Base-by-base conservation (phyloP, 1,140 invertebrate genomes). In the Drosophila sechellia region DNA sequence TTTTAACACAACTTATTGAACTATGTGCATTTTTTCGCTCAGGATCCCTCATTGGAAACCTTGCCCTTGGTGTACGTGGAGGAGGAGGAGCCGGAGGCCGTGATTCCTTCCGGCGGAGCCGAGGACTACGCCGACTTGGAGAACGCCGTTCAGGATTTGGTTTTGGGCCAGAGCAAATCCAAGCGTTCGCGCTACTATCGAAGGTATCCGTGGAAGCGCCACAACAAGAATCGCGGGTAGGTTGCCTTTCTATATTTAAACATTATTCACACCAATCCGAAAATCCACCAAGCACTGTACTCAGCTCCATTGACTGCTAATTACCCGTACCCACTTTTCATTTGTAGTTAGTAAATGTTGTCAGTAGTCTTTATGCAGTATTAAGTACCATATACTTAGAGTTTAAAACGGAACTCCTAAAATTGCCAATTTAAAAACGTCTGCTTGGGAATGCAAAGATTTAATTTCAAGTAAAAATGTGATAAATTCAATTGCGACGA, bases 131-230 rank as follows among this genome's bases (percentile, higher is more conserved):
- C 60, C 12, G 84, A 89, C n/a, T 13, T 84, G 20, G 77, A 89
- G 2, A 77, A 68, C 27, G 54, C 52, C 13, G 31, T 76, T 1
- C 76, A 79, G 22, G 70, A 48, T 35, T 43, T 71, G 17, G 64
- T 71, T 0, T 27, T 80, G 10, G 76, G 79, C 4, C 69, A 70
- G 42, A 52, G 54, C 27, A 90, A 83, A 27, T 58, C 77, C 0
- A 95, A 94, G 64, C 91, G 94, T 54, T 93, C 94, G 2, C 93
- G 94, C 50, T 94, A 94, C 70, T 95, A 95, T 72, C 92, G 94
- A 57, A 93, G 93, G 45, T 95, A 94, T 90, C 94, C 94, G 5
- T 94, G 94, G 93, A 95, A 95, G 85, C 90, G 94, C 37, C 94
- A 94, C 79, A 91, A 92, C 17, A 87, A 92, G 57, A 90, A 87